Base-by-base conservation (phyloP, 1,140 invertebrate genomes). In the Oncopeltus fasciatus region DNA sequence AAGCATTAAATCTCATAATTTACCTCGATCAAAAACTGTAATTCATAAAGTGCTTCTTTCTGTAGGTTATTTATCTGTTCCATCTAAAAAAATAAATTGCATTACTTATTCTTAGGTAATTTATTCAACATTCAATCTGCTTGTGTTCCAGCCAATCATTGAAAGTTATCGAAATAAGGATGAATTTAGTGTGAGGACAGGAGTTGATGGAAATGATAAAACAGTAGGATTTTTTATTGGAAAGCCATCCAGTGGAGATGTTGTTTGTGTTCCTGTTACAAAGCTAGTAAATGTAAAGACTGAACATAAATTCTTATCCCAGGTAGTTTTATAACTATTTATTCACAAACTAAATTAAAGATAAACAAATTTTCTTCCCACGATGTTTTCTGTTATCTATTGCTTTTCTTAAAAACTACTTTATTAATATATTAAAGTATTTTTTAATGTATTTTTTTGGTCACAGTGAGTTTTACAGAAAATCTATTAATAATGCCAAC, bases 131-230 rank as follows among this genome's bases (percentile, higher is more conserved):
- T 14, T 38, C 31, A 8, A 8, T 38, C 31, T 38, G 5, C 14
- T 38, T 62, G 59, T 44, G 59, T 44, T 67, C n/a, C 58, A 75
- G 74, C 76, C 77, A 27, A 64, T 73, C 8, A 67, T 69, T 33
- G 65, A 73, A 33, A 28, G 56, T 0, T 78, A 78, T 49, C 67
- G 77, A 26, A 77, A 77, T 67, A 77, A 77, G 62, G 75, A 77
- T 68, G 75, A 77, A 61, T 77, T 75, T 67, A 74, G 69, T 59
- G 68, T 78, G 31, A 68, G 71, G 53, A 61, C 43, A 33, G 75
- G 75, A n/a, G 60, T 73, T 2, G 72, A 77, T 70, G 74, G 74
- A 14, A 70, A 76, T 67, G 69, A 69, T 8, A 74, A 75, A 65
- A 76, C 75, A 24, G 71, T 77, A 56, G 77, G 77, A 18, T 75